These are phyloP conservation scores for Salvelinus namaycush DNA, from an alignment of 2,113 vertebrate genomes.

Conservation along the genomic window DNA sequence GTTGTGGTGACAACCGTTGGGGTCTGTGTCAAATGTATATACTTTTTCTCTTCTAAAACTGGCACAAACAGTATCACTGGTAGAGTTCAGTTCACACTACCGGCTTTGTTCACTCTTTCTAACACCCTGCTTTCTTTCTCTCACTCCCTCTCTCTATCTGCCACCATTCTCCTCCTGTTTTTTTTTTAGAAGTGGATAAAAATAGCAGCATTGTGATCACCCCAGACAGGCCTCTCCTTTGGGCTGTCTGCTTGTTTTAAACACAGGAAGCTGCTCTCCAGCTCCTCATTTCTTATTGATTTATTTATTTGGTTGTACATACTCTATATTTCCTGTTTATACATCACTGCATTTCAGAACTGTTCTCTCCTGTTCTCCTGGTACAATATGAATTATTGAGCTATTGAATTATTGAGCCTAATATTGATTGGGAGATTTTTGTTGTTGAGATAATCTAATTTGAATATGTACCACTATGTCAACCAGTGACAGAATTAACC, in stretches of 20 bases:
- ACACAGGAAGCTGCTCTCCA: constrained; percentile 51
- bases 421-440: constrained; percentile 6
- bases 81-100: constrained; percentile 63
- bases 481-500: not conserved
- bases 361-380: not conserved
- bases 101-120: constrained; percentile 60
- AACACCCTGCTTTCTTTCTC: constrained; percentile 25
- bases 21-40: constrained; percentile 22
- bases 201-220: constrained; percentile 70
- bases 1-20: constrained; percentile 18
- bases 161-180: not conserved
- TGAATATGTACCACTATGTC: no score
- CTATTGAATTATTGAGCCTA: constrained; percentile 39
- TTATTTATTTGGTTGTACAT: constrained; percentile 35
- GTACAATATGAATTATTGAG: not conserved
- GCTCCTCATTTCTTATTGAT: constrained; percentile 34
- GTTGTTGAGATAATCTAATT: no score
- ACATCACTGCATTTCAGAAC: constrained; percentile 15
- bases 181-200: constrained; percentile 51
- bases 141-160: constrained; percentile 5
- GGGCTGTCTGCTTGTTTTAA: constrained; percentile 38
- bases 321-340: not conserved
- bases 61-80: constrained; percentile 43
- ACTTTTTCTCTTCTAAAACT: constrained; percentile 13
- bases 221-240: constrained; percentile 42